A percentile compares a stretch with the other conserved stretches of the same genome.
Conservation (phyloP, 2,888 invertebrate species). For the Sminthurides aquaticus region DNA sequence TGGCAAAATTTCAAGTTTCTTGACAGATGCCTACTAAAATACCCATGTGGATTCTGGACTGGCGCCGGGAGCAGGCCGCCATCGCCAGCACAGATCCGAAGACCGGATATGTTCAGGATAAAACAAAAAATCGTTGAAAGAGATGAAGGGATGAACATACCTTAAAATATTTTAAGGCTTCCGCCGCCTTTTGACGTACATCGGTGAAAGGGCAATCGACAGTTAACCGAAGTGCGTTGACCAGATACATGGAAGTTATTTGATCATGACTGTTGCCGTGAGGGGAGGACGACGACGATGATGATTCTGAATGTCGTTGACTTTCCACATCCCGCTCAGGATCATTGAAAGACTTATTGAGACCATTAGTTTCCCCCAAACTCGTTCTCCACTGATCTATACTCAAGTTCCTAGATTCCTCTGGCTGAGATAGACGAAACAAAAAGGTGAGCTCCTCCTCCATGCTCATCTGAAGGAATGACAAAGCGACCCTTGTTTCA, state of each 20-base stretch:
- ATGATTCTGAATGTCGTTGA: constrained; percentile 3
- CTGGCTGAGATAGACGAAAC: constrained; percentile 31
- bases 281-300: background rate
- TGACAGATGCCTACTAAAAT: background rate
- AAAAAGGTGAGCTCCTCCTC: constrained; percentile 34
- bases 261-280: background rate
- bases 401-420: constrained; percentile 26
- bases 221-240: constrained; percentile 55
- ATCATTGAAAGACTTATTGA: background rate
- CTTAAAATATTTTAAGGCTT: constrained; percentile 48
- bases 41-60: background rate
- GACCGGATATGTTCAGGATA: background rate
- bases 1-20: too few species aligned
- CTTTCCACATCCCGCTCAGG: constrained; percentile 11
- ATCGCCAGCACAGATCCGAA: background rate
- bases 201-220: constrained; percentile 57
- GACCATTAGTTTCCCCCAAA: background rate
- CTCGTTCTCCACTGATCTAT: background rate
- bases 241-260: constrained; percentile 49
- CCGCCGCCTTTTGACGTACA: constrained; percentile 54
- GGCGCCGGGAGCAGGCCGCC: too few species aligned
- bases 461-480: constrained; percentile 15
- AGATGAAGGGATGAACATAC: too few species aligned
- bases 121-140: too few species aligned
- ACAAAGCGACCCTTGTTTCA: background rate